These are phyloP conservation scores for Nineta flava DNA, from an alignment of 2,888 invertebrate species.

Conservation along the genomic window DNA sequence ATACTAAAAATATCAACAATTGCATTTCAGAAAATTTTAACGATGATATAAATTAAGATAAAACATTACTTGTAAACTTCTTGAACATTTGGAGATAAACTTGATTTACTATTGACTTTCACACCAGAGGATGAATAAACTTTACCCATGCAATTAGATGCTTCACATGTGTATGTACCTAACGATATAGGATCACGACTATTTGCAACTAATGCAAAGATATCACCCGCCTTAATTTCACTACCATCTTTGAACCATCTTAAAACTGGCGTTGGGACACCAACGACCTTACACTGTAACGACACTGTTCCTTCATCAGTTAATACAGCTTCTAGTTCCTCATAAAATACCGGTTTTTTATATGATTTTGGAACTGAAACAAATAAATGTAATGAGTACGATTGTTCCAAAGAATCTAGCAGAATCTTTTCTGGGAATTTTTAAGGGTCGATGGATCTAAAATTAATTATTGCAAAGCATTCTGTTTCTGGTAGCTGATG, in stretches of 20 bases:
- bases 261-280: constrained; percentile 62
- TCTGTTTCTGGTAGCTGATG: no score
- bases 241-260: constrained; percentile 70
- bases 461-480: no score
- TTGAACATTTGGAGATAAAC: constrained; percentile 50
- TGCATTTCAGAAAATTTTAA: no score
- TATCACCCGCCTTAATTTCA: constrained; percentile 79
- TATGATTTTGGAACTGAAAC: constrained; percentile 69
- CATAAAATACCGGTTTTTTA: constrained; percentile 73
- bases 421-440: neutral
- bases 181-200: constrained; percentile 72
- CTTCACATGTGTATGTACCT: constrained; percentile 78
- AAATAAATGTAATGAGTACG: neutral
- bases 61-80: constrained; percentile 53
- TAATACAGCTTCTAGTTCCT: constrained; percentile 64
- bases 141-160: constrained; percentile 76
- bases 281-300: constrained; percentile 80
- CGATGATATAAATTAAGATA: no score
- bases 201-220: constrained; percentile 73
- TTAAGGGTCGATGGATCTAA: neutral
- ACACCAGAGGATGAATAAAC: constrained; percentile 71
- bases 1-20: constrained; percentile 21
- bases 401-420: neutral
- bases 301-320: constrained; percentile 82
- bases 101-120: constrained; percentile 59